A percentile compares a stretch with the other conserved stretches of the same genome.
These are phyloP conservation scores for Channallabes apus DNA, from an alignment of 2,797 vertebrate species.

Conservation along the genomic window DNA sequence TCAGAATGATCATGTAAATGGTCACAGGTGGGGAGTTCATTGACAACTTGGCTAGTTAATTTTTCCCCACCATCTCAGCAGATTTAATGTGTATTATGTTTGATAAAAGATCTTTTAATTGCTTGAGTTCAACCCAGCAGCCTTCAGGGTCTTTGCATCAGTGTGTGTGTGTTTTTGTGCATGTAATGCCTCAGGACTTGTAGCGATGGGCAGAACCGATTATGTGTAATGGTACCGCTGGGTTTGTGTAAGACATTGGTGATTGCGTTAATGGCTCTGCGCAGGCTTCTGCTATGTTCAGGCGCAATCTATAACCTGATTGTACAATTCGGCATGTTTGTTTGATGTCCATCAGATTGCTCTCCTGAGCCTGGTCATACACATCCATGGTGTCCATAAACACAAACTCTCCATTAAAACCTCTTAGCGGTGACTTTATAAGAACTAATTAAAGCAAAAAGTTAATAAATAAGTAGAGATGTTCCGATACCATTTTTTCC, in stretches of 20 bases:
- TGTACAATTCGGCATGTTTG: conserved; percentile 17
- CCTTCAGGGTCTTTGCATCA: not conserved
- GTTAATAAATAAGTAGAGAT: no score
- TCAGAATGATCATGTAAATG: conserved; percentile 7
- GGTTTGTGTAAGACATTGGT: conserved; percentile 46
- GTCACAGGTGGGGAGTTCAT: not conserved
- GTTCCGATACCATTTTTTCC: no score
- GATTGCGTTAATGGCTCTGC: conserved; percentile 42
- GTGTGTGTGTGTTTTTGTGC: conserved; percentile 16
- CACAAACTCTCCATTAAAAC: conserved; percentile 41
- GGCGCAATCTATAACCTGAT: conserved; percentile 36
- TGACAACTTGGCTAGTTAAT: not conserved
- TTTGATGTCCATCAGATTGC: conserved; percentile 39
- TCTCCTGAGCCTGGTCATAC: conserved; percentile 17
- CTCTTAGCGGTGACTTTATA: conserved; percentile 4
- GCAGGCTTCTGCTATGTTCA: conserved; percentile 30
- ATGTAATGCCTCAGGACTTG: conserved; percentile 10
- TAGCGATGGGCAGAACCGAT: conserved; percentile 39
- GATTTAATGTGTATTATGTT: not conserved
- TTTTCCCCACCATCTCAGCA: conserved; percentile 13
- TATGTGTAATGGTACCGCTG: conserved; percentile 44
- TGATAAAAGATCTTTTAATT: conserved; percentile 41
- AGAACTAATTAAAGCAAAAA: conserved; percentile 51
- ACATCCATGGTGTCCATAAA: conserved; percentile 34
- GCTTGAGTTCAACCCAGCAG: conserved; percentile 2